Evolutionary conservation across 2,888 invertebrate genomes (phyloP), one percentile per base, ranked within the genome.

Genomic region (Ormyrus thymus): DNA sequence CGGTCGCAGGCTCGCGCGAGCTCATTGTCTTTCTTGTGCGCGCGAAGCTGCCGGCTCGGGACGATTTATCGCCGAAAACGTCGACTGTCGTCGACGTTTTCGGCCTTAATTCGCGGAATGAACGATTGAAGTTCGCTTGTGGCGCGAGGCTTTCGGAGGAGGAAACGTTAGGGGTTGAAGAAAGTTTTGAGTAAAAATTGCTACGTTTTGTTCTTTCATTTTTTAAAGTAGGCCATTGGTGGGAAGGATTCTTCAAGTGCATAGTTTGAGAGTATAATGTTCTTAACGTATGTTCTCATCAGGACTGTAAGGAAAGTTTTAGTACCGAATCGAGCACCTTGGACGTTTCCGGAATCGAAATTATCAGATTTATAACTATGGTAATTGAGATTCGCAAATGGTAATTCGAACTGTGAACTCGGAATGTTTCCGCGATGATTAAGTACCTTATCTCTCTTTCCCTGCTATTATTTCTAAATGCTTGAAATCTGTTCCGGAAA

Each of bases 281-380:
- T 11, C 50, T 59, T 59, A 59, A 59, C 70, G 50, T 58, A 58
- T 50, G 56, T 59, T 29, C 70, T 59, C 58, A 10, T 29, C 51
- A 15, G 65, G 53, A 62, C 7, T 62, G n/a, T 69, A 69, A 56
- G 29, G 29, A 46, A 69, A 56, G 56, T 55, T 56, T 69, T 69
- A 56, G 55, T 46, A 10, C 46, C 10, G 45, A 43, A 29, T n/a
- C 53, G 68, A 53, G 29, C 29, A 50, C 43, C 8, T 51, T n/a
- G 48, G 4, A 43, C 15, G 1, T 7, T 29, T 0, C 7, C 11
- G 15, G 50, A 13, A 56, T 3, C 56, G 50, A 70, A 77, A 78
- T 78, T 78, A 72, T 78, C 66, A 51, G 66, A 66, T 72, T 68
- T 68, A 61, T 55, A 78, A 78, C 72, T 78, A 72, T 62, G 65